Evolutionary conservation across 1,140 invertebrate species (phyloP).

Genomic region (Pseudomyrmex pallidus): DNA sequence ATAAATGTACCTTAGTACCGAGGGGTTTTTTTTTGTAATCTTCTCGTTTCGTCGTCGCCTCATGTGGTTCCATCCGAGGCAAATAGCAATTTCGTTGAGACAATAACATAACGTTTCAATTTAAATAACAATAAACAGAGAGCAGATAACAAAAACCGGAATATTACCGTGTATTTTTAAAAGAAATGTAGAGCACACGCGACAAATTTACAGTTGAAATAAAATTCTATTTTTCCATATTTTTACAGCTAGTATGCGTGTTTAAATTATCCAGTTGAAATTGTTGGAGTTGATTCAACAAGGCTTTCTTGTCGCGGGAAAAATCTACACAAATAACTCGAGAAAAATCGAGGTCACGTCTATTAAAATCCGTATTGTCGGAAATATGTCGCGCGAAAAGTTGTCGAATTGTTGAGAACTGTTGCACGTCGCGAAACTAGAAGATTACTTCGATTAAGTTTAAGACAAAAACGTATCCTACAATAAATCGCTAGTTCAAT

Average conservation of each 20-base stretch:
- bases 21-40: slow-evolving; percentile 7
- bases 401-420: neutral
- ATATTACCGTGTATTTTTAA: neutral
- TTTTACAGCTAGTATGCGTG: too few relatives aligned
- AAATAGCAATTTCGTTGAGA: neutral
- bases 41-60: slow-evolving; percentile 23
- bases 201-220: neutral
- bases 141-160: neutral
- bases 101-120: neutral
- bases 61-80: neutral
- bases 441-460: slow-evolving; percentile 39
- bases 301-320: too few relatives aligned
- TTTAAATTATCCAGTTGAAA: too few relatives aligned
- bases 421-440: slow-evolving; percentile 13
- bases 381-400: neutral
- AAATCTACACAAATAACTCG: too few relatives aligned
- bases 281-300: too few relatives aligned
- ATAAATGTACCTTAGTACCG: slow-evolving; percentile 49
- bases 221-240: neutral
- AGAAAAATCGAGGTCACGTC: too few relatives aligned
- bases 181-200: neutral
- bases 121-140: neutral
- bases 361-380: too few relatives aligned
- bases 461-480: slow-evolving; percentile 46
- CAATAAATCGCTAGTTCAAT: slow-evolving; percentile 53